Conservation (phyloP, 2,113 vertebrate genomes). For the Eulacestoma nigropectus region DNA sequence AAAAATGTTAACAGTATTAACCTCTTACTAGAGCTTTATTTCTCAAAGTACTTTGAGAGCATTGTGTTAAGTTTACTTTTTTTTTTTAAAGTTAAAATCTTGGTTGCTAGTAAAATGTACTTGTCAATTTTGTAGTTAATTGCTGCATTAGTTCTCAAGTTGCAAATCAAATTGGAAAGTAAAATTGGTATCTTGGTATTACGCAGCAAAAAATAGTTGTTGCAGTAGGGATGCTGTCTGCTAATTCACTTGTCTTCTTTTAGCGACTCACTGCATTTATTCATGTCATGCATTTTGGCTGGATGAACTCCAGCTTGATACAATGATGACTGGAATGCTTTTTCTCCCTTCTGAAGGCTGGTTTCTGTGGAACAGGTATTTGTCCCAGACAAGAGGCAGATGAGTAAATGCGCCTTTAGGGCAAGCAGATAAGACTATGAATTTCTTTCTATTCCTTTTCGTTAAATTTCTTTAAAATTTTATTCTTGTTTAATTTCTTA, state of each 20-base stretch:
- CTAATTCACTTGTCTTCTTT: neutral
- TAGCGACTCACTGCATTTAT: neutral
- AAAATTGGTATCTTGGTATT: neutral
- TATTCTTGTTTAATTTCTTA: neutral
- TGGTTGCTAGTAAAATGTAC: neutral
- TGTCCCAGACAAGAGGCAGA: neutral
- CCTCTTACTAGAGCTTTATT: neutral
- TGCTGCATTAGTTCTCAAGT: neutral
- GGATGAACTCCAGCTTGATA: neutral
- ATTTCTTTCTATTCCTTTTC: neutral
- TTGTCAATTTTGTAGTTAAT: neutral
- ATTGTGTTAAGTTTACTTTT: neutral
- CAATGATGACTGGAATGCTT: neutral
- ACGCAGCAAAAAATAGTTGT: neutral
- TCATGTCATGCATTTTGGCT: neutral
- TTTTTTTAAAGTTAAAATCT: neutral
- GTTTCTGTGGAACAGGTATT: neutral
- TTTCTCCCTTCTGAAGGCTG: neutral
- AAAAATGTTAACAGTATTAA: neutral
- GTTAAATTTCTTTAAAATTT: neutral
- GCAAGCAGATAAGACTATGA: neutral
- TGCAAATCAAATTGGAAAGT: neutral
- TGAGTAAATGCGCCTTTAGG: neutral
- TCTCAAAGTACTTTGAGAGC: neutral
- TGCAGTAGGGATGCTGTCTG: neutral